Base-by-base conservation (phyloP, 1,140 invertebrate genomes). In the Phenacoccus solenopsis region DNA sequence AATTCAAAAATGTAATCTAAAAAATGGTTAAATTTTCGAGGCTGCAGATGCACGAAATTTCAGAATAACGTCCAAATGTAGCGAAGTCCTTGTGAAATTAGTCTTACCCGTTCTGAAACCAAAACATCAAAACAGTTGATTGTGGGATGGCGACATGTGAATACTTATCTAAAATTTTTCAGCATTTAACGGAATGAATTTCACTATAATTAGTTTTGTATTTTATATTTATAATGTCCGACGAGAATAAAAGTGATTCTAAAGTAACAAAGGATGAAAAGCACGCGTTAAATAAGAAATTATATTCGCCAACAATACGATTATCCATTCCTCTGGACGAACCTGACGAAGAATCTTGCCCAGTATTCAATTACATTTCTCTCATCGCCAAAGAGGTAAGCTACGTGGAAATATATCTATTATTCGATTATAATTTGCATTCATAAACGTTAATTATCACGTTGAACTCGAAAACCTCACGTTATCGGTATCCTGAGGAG, bases 291-390 rank as follows among this genome's bases (percentile, higher is more conserved):
- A 25, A 25, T 10, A 24, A 64, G 20, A 64, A 64, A 16, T 27
- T 64, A 3, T 27, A 69, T 10, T 71, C 71, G 28, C 49, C 71
- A 16, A 67, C 71, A 0, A 69, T 71, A 0, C 67, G 71, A 0
- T 20, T 71, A 38, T 49, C 59, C n/a, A 59, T 32, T 13, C 49
- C 68, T 24, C 27, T 71, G 27, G 59, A 59, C 12, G 71, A 71
- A 64, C 71, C 71, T 25, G 69, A 68, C 16, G 71, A 71, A 38
- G 38, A 57, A n/a, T 69, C 30, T 69, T 71, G 69, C 35, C 59
- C 71, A 12, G 71, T 71, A 30, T 71, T 71, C 25, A 71, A 71
- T 28, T 71, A 71, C 49, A 68, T 38, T 20, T 69, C 68, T 38
- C 59, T 71, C 5, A 21, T 71, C n/a, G 1, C 27, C n/a, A 68